Conservation (phyloP, 2,888 invertebrate genomes). For the Phengaris alcon region DNA sequence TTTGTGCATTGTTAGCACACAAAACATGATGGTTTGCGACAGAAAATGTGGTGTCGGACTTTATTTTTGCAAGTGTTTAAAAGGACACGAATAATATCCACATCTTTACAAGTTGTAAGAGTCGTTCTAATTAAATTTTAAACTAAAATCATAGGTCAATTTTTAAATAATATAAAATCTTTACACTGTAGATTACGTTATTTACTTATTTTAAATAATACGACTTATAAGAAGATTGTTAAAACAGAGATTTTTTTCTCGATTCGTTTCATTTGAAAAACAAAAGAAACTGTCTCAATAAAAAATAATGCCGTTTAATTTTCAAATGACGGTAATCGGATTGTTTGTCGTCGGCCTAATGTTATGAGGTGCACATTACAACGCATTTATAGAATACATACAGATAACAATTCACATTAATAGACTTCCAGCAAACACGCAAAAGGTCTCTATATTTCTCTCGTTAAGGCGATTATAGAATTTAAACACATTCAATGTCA, state of each 20-base stretch:
- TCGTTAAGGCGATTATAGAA: conserved; percentile 77
- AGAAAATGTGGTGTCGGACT: neutral
- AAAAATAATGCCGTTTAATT: neutral
- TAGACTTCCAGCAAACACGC: conserved; percentile 61
- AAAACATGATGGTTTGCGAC: too few species aligned
- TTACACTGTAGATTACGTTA: neutral
- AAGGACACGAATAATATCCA: neutral
- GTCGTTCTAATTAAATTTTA: neutral
- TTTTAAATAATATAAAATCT: neutral
- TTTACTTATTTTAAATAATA: neutral
- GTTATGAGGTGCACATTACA: conserved; percentile 21
- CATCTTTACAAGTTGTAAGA: conserved; percentile 13
- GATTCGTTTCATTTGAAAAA: neutral
- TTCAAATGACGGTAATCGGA: neutral
- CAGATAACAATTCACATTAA: conserved; percentile 40
- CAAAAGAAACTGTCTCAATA: neutral
- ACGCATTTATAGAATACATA: conserved; percentile 41
- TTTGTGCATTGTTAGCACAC: too few species aligned
- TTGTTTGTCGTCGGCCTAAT: neutral
- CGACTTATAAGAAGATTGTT: neutral
- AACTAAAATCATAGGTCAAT: neutral
- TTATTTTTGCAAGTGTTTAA: neutral
- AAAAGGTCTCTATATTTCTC: conserved; percentile 76
- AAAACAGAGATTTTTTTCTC: neutral
- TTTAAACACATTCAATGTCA: conserved; percentile 74